These are phyloP conservation scores for Thamnaconus septentrionalis DNA, from an alignment of 2,113 vertebrate species.

Conservation along the genomic window DNA sequence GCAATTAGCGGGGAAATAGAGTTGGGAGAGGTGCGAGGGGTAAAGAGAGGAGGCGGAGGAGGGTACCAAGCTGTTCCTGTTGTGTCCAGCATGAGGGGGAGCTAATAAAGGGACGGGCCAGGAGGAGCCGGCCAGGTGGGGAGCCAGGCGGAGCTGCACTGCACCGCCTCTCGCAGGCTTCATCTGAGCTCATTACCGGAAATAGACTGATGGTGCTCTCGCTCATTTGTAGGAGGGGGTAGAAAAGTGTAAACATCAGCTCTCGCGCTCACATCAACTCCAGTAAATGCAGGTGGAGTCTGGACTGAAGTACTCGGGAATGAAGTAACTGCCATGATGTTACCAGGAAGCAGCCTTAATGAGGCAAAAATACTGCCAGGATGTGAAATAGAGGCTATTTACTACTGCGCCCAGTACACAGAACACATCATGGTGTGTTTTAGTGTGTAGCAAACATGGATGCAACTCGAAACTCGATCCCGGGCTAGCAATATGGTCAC, in stretches of 20 bases:
- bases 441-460: too few relatives aligned
- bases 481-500: too few relatives aligned
- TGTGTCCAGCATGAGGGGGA: constrained; percentile 62
- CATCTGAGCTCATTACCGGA: constrained; percentile 63
- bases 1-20: constrained; percentile 73
- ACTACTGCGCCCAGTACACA: too few relatives aligned
- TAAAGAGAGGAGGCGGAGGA: constrained; percentile 55
- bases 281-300: constrained; percentile 38
- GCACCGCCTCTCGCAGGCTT: constrained; percentile 49
- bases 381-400: too few relatives aligned
- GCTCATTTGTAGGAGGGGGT: too few relatives aligned
- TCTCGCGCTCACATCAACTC: constrained; percentile 28
- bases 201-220: constrained; percentile 11
- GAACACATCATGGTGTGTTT: too few relatives aligned
- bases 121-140: constrained; percentile 63
- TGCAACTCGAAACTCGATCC: too few relatives aligned
- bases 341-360: constrained; percentile 40
- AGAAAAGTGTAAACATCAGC: constrained; percentile 44
- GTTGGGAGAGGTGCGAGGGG: constrained; percentile 56
- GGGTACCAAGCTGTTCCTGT: constrained; percentile 66
- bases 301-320: constrained; percentile 63
- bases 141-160: constrained; percentile 52
- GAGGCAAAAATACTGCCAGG: constrained; percentile 24
- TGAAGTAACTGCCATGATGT: constrained; percentile 56
- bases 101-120: constrained; percentile 66